A percentile compares a stretch with the other conserved stretches of the same genome.
Evolutionary conservation across 2,113 vertebrate genomes (phyloP).

Genomic region (Tonatia bakeri): DNA sequence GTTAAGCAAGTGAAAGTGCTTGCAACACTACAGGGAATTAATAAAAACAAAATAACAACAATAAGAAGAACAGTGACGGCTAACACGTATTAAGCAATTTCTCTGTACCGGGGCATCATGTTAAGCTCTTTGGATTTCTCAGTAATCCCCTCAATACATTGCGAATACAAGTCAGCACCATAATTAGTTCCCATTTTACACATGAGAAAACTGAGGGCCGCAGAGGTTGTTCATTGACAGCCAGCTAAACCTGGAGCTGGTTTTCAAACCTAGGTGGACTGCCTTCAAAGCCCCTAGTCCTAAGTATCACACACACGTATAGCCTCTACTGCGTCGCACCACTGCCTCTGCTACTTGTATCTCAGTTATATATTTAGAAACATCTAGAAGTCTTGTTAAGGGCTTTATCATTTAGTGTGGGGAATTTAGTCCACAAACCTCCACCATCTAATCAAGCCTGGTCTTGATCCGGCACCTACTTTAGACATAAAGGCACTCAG

Average conservation of each 20-base stretch:
- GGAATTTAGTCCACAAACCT: not conserved
- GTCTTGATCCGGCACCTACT: not conserved
- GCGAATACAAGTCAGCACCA: not conserved
- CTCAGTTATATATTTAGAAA: constrained; percentile 9
- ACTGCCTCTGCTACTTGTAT: not conserved
- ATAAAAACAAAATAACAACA: not conserved
- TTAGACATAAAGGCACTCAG: not conserved
- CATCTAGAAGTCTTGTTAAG: not conserved
- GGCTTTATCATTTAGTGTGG: not conserved
- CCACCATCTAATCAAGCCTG: not conserved
- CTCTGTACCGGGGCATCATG: not conserved
- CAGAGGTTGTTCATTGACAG: not conserved
- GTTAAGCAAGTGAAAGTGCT: not conserved
- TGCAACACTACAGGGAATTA: not conserved
- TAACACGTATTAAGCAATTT: not conserved
- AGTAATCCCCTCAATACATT: not conserved
- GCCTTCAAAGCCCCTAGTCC: not conserved
- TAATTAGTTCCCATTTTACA: not conserved
- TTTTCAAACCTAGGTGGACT: not conserved
- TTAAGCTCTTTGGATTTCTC: not conserved
- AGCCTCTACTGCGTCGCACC: not conserved
- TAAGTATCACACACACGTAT: not conserved
- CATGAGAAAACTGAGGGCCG: not conserved
- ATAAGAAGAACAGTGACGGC: not conserved
- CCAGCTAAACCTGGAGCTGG: not conserved